Evolutionary conservation across 2,888 invertebrate genomes (phyloP).

Genomic region (Ochlodes sylvanus): DNA sequence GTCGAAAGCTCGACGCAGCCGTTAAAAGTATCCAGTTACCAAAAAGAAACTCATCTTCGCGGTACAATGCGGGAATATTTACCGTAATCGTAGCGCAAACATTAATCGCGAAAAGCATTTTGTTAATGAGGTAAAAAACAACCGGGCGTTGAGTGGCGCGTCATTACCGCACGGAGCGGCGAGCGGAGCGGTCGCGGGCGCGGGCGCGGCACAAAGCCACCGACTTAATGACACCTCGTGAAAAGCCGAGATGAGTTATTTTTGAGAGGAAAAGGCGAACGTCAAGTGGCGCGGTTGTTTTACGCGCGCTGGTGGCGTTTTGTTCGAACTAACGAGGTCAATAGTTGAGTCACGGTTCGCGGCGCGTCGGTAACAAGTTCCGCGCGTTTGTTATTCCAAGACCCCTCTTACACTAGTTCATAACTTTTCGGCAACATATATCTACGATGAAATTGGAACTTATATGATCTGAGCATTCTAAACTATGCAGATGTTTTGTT

Average conservation of each 20-base stretch:
- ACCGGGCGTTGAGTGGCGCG: slow-evolving; percentile 61
- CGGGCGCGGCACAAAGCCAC: slow-evolving; percentile 61
- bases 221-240: slow-evolving; percentile 82
- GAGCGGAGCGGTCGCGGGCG: slow-evolving; percentile 52
- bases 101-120: slow-evolving; percentile 54
- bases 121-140: slow-evolving; percentile 79
- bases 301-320: slow-evolving; percentile 69
- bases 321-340: slow-evolving; percentile 83
- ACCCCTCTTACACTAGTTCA: slow-evolving; percentile 37
- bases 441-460: slow-evolving; percentile 10
- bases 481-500: slow-evolving; percentile 6
- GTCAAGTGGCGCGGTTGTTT: slow-evolving; percentile 78
- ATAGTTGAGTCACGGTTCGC: slow-evolving; percentile 69
- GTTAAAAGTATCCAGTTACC: slow-evolving; percentile 16
- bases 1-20: slow-evolving; percentile 3
- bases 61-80: slow-evolving; percentile 48
- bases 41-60: slow-evolving; percentile 43
- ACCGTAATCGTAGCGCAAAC: slow-evolving; percentile 49
- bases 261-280: slow-evolving; percentile 83
- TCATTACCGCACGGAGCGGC: slow-evolving; percentile 65
- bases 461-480: slow-evolving; percentile 3
- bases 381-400: slow-evolving; percentile 51
- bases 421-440: slow-evolving; percentile 36
- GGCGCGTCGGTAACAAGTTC: slow-evolving; percentile 63
- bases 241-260: slow-evolving; percentile 83